These are phyloP conservation scores for Stegostoma tigrinum DNA, from an alignment of 2,113 vertebrate species.

Conservation along the genomic window DNA sequence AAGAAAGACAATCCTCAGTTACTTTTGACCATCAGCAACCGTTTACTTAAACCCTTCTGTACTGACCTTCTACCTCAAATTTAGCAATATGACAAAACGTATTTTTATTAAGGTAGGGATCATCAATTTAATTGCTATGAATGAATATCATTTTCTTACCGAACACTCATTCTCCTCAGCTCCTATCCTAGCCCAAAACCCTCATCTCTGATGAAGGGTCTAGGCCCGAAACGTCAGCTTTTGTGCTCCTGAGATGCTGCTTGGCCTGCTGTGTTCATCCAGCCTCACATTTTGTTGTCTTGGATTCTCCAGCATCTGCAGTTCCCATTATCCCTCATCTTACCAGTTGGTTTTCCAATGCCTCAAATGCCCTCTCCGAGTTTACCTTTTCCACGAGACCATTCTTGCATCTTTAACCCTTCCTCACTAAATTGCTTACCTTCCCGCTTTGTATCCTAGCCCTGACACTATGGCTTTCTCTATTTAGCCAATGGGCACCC, in stretches of 20 bases:
- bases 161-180: background rate
- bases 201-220: too few relatives aligned
- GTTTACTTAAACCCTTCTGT: background rate
- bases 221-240: too few relatives aligned
- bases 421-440: background rate
- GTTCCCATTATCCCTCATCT: too few relatives aligned
- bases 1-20: background rate
- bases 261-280: too few relatives aligned
- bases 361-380: background rate
- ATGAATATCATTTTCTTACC: background rate
- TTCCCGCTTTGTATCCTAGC: background rate
- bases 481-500: background rate
- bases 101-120: background rate
- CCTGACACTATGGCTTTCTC: background rate
- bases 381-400: background rate
- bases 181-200: too few relatives aligned
- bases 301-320: too few relatives aligned
- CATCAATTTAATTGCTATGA: background rate
- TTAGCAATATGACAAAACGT: background rate
- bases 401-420: background rate
- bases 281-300: too few relatives aligned
- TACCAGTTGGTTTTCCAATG: too few relatives aligned
- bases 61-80: background rate
- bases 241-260: too few relatives aligned
- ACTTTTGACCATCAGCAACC: background rate